These are phyloP conservation scores for Gortyna flavago DNA, from an alignment of 2,888 invertebrate species.

Conservation along the genomic window DNA sequence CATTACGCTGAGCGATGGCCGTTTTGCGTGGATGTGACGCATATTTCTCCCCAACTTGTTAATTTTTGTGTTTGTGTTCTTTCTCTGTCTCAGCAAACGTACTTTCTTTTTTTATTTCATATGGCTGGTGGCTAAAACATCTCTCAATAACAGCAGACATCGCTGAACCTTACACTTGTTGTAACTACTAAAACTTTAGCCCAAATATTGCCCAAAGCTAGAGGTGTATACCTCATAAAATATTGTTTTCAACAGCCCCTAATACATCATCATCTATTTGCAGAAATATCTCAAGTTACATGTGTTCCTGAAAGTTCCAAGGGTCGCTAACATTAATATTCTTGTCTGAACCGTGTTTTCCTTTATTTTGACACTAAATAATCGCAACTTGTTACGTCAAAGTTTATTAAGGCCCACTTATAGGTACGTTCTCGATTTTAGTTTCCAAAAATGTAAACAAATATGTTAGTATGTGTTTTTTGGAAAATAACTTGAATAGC, in stretches of 20 bases:
- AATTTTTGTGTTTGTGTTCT: too few relatives aligned
- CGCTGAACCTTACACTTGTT: background rate
- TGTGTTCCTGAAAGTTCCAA: slow-evolving; percentile 21
- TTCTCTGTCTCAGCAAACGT: too few relatives aligned
- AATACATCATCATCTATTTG: slow-evolving; percentile 42
- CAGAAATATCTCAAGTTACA: slow-evolving; percentile 33
- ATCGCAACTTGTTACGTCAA: slow-evolving; percentile 26
- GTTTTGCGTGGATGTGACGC: too few relatives aligned
- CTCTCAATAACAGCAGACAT: background rate
- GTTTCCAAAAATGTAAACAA: background rate
- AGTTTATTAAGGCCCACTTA: slow-evolving; percentile 17
- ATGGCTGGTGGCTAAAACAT: background rate
- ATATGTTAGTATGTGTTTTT: background rate
- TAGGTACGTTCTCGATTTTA: background rate
- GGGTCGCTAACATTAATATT: slow-evolving; percentile 53
- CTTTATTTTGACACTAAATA: slow-evolving; percentile 51
- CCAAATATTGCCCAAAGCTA: background rate
- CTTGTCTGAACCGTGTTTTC: slow-evolving; percentile 23
- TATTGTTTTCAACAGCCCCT: slow-evolving; percentile 11
- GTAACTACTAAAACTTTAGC: background rate
- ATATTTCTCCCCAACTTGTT: too few relatives aligned
- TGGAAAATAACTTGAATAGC: background rate
- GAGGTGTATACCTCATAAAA: background rate
- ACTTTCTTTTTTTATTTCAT: too few relatives aligned
- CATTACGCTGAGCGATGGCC: too few relatives aligned